These are phyloP conservation scores for Xiphorhynchus erythropygius DNA, from an alignment of 2,797 vertebrate genomes.

Conservation along the genomic window DNA sequence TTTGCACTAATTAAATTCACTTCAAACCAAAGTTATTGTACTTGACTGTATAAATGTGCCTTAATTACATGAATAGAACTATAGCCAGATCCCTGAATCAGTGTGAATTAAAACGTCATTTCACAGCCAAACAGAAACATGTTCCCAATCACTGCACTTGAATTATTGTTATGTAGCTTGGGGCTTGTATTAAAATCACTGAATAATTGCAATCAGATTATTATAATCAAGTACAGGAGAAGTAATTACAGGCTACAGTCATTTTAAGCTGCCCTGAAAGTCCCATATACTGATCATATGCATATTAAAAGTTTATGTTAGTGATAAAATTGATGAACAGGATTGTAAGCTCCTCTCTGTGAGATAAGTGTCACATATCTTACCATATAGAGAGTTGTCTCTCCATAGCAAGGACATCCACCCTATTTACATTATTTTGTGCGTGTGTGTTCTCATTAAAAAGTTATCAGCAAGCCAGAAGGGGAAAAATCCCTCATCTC, in stretches of 20 bases:
- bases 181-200: conserved; percentile 99
- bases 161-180: conserved; percentile 99
- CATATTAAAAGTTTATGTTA: conserved; percentile 99
- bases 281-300: conserved; percentile 89
- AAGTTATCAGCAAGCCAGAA: background rate
- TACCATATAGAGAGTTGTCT: conserved; percentile 50
- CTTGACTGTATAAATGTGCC: conserved; percentile 85
- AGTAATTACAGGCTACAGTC: conserved; percentile 99
- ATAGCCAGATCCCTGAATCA: conserved; percentile 85
- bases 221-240: conserved; percentile 99
- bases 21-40: conserved; percentile 86
- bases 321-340: conserved; percentile 99
- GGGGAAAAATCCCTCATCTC: fast-evolving
- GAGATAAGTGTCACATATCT: conserved; percentile 78
- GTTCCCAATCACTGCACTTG: conserved; percentile 95
- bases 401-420: conserved; percentile 58
- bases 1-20: conserved; percentile 87
- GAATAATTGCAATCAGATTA: conserved; percentile 99
- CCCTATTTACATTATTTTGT: conserved; percentile 20
- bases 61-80: conserved; percentile 88
- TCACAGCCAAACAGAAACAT: conserved; percentile 95
- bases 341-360: conserved; percentile 87
- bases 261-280: conserved; percentile 95
- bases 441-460: background rate
- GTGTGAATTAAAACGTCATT: conserved; percentile 90